These are phyloP conservation scores for Lordiphosa mommai DNA, from an alignment of 1,140 invertebrate genomes.

Conservation along the genomic window DNA sequence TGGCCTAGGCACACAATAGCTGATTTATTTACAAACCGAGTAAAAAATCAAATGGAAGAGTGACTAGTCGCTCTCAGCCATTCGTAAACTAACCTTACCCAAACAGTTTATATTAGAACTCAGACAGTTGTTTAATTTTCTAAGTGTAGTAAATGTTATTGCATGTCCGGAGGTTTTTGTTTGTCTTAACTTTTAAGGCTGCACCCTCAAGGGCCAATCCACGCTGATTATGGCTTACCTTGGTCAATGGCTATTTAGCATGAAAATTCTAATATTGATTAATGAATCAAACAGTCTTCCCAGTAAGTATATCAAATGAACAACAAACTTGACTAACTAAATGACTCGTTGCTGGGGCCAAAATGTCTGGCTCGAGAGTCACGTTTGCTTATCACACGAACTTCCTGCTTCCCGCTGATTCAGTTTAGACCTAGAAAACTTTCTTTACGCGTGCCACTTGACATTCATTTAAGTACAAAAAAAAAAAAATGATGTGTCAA, in stretches of 20 bases:
- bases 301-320: constrained; percentile 18
- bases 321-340: constrained; percentile 11
- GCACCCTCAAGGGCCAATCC: constrained; percentile 28
- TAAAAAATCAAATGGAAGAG: too few relatives aligned
- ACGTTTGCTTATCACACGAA: constrained; percentile 42
- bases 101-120: too few relatives aligned
- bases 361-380: constrained; percentile 39
- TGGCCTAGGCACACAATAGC: too few relatives aligned
- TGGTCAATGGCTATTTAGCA: constrained; percentile 22
- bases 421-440: constrained; percentile 35
- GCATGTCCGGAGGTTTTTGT: constrained; percentile 37
- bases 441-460: constrained; percentile 26
- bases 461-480: constrained; percentile 30
- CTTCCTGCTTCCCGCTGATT: constrained; percentile 42
- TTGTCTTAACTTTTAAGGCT: constrained; percentile 40
- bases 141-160: constrained; percentile 6
- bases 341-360: constrained; percentile 19
- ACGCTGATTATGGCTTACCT: not conserved
- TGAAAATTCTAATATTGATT: not conserved
- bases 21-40: too few relatives aligned
- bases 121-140: too few relatives aligned
- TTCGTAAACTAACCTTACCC: too few relatives aligned
- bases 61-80: too few relatives aligned
- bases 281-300: not conserved
- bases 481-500: constrained; percentile 65